Conservation (phyloP, 1,140 invertebrate genomes). For the Drosophila carrolli region DNA sequence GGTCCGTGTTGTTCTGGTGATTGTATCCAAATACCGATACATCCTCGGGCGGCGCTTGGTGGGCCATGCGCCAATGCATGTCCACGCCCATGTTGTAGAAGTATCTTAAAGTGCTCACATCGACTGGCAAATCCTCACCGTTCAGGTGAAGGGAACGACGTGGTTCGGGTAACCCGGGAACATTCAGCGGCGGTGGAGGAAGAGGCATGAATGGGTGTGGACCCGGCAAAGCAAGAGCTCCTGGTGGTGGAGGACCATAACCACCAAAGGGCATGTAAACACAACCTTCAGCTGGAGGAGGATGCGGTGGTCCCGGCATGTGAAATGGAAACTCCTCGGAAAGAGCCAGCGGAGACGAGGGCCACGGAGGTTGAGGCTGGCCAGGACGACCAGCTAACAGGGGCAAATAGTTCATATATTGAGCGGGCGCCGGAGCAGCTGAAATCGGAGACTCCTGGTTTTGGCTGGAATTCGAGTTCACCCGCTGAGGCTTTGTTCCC, state of each 20-base stretch:
- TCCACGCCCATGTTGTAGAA: constrained; percentile 89
- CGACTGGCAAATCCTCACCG: constrained; percentile 87
- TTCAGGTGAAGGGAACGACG: constrained; percentile 84
- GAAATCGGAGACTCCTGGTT: constrained; percentile 1
- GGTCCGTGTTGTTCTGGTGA: constrained; percentile 58
- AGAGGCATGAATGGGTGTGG: constrained; percentile 23
- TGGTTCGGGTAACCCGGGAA: constrained; percentile 52
- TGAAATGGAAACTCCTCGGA: constrained; percentile 45
- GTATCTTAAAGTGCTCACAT: constrained; percentile 87
- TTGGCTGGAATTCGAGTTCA: constrained; percentile 6
- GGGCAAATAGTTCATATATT: constrained; percentile 50
- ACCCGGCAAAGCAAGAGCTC: constrained; percentile 3
- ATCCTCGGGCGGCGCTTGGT: constrained; percentile 45
- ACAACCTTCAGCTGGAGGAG: constrained; percentile 38
- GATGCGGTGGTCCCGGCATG: constrained; percentile 12
- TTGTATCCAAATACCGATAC: background rate
- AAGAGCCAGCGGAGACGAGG: constrained; percentile 13
- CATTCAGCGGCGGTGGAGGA: constrained; percentile 6
- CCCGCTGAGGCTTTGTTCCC: background rate
- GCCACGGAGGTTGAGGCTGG: constrained; percentile 34
- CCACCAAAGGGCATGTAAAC: constrained; percentile 55
- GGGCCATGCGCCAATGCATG: constrained; percentile 73
- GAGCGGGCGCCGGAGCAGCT: constrained; percentile 8
- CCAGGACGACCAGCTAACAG: constrained; percentile 7
- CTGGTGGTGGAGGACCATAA: constrained; percentile 27